phyloP scores from a whole-genome alignment of 2,888 invertebrate species.

The Meandrusa payeni region DNA sequence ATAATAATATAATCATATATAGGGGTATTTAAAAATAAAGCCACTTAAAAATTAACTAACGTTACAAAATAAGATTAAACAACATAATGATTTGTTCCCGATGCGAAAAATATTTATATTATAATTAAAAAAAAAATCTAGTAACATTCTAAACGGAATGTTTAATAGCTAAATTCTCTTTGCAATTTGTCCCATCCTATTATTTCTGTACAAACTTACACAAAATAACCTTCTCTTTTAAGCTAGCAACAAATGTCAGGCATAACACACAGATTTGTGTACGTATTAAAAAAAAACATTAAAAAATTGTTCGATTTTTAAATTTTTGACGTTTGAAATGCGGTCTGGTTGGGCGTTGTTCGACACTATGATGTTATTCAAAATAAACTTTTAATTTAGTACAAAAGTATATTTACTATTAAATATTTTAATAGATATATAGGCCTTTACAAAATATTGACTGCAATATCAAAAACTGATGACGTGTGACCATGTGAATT shows the following conservation, averaged over 20 bases:
- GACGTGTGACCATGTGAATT: no score
- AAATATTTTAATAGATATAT: no score
- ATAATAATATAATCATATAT: constrained; percentile 73
- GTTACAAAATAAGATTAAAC: constrained; percentile 80
- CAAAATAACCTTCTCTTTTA: constrained; percentile 68
- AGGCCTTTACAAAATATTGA: no score
- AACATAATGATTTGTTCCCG: constrained; percentile 80
- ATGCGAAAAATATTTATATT: constrained; percentile 71
- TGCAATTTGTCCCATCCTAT: constrained; percentile 81
- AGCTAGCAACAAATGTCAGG: constrained; percentile 75
- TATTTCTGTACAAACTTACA: constrained; percentile 77
- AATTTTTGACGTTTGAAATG: constrained; percentile 56
- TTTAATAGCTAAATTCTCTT: constrained; percentile 79
- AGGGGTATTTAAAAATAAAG: constrained; percentile 74
- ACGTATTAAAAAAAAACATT: constrained; percentile 45
- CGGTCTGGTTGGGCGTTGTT: constrained; percentile 70
- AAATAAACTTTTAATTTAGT: constrained; percentile 2
- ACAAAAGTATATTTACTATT: constrained; percentile 8
- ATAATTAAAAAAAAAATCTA: constrained; percentile 66
- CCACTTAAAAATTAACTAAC: constrained; percentile 79
- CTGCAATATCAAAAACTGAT: no score
- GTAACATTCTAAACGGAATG: constrained; percentile 81
- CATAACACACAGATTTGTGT: constrained; percentile 67
- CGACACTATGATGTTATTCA: constrained; percentile 42
- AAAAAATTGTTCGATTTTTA: constrained; percentile 62